Percentiles rank a stretch among this genome's conserved stretches.
Conservation (phyloP, 2,797 vertebrate species). For the Buceros bicornis region DNA sequence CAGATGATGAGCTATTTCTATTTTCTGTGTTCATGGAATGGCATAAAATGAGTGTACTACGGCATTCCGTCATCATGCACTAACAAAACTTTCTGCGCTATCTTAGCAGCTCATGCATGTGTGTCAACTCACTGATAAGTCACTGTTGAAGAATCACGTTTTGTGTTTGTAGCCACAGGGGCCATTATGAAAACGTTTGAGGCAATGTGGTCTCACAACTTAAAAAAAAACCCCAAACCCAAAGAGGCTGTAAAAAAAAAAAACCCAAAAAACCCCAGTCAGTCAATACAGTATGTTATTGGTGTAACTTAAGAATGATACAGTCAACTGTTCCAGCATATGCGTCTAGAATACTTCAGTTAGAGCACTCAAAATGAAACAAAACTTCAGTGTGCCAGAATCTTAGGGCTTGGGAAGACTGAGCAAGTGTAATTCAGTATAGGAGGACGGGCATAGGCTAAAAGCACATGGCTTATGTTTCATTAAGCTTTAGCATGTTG, state of each 20-base stretch:
- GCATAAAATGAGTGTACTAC: not conserved
- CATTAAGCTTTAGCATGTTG: not conserved
- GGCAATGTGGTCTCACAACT: not conserved
- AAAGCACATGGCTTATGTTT: not conserved
- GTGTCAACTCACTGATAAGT: not conserved
- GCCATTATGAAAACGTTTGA: not conserved
- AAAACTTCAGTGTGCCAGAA: not conserved
- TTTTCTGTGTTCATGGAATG: not conserved
- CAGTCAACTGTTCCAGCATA: not conserved
- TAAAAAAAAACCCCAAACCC: not conserved
- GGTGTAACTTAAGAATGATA: not conserved
- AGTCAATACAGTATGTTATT: not conserved
- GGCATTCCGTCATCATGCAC: not conserved
- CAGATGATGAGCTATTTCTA: not conserved
- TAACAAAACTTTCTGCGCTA: constrained; percentile 8
- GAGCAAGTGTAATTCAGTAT: not conserved
- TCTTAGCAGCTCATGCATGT: not conserved
- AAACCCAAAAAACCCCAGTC: too few species aligned
- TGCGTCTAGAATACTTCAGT: not conserved
- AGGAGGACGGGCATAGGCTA: not conserved
- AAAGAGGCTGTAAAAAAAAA: not conserved
- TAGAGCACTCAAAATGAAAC: not conserved
- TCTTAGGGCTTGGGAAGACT: not conserved
- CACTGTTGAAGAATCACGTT: not conserved
- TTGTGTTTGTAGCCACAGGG: not conserved